Conservation (phyloP, 64 coral and sea anemone genomes). For the Stichodactyla helianthus region DNA sequence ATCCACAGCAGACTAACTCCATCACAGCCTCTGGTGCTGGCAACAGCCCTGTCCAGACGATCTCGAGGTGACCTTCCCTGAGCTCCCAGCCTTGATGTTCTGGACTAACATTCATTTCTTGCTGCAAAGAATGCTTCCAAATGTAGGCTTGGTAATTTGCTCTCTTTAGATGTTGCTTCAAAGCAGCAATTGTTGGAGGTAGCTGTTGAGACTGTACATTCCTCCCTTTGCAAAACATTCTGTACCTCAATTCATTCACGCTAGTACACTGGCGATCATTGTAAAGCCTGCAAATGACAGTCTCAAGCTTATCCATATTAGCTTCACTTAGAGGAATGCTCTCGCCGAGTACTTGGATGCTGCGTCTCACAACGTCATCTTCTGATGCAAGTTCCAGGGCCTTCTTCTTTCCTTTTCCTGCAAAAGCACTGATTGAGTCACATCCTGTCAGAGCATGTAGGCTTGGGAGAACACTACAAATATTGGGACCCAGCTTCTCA, state of each 20-base stretch:
- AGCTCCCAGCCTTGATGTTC: conserved; percentile 40
- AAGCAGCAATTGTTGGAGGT: conserved; percentile 30
- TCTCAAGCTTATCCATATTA: background rate
- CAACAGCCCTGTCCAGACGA: conserved; percentile 32
- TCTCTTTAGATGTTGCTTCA: conserved; percentile 25
- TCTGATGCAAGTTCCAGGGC: background rate
- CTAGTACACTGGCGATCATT: conserved; percentile 15
- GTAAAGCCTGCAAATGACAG: conserved; percentile 30
- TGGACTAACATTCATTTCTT: conserved; percentile 15
- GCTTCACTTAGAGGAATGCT: background rate
- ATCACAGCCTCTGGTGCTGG: conserved; percentile 51
- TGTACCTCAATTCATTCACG: conserved; percentile 44
- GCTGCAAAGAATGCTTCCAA: conserved; percentile 22
- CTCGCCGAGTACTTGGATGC: conserved; percentile 8
- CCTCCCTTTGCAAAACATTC: conserved; percentile 45
- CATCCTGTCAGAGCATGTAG: conserved; percentile 30
- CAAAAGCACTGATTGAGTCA: conserved; percentile 14
- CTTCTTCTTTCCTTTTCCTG: conserved; percentile 16
- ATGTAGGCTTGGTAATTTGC: conserved; percentile 30
- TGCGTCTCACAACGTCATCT: background rate
- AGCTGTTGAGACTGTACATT: background rate
- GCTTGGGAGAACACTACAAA: conserved; percentile 20
- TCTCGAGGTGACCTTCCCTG: conserved; percentile 18
- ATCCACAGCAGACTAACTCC: conserved; percentile 43
- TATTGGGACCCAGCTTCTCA: conserved; percentile 21